phyloP scores from a whole-genome alignment of 1,140 invertebrate genomes.

The Kradibia gibbosae region DNA sequence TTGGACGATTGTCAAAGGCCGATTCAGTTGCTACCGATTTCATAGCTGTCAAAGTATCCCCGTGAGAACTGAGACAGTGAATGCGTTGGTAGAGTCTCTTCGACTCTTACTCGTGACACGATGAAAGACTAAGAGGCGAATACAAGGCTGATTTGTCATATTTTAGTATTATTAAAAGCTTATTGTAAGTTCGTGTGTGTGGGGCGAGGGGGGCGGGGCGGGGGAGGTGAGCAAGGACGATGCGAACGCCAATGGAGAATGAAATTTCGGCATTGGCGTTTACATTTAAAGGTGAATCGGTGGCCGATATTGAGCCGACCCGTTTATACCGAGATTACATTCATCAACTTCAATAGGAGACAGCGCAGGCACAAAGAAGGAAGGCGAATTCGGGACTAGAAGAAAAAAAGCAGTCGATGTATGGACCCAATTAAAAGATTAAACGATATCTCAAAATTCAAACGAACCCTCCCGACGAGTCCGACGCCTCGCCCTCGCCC shows the following conservation, averaged over 20 bases:
- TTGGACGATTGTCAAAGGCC: background rate
- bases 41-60: background rate
- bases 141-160: background rate
- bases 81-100: background rate
- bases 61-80: background rate
- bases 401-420: background rate
- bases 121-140: background rate
- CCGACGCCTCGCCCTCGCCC: no score
- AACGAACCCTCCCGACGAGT: background rate
- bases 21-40: background rate
- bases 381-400: background rate
- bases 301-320: slow-evolving; percentile 1
- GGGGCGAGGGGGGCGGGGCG: no score
- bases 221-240: background rate
- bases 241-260: background rate
- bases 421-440: slow-evolving; percentile 26
- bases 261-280: background rate
- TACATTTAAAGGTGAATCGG: background rate
- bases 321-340: slow-evolving; percentile 15
- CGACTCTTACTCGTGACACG: background rate
- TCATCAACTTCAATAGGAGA: background rate
- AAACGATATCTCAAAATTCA: slow-evolving; percentile 17
- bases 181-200: background rate
- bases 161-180: slow-evolving; percentile 1
- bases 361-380: background rate